Evolutionary conservation across 2,797 vertebrate genomes (phyloP).

Genomic region (Eurystomus glaucurus): DNA sequence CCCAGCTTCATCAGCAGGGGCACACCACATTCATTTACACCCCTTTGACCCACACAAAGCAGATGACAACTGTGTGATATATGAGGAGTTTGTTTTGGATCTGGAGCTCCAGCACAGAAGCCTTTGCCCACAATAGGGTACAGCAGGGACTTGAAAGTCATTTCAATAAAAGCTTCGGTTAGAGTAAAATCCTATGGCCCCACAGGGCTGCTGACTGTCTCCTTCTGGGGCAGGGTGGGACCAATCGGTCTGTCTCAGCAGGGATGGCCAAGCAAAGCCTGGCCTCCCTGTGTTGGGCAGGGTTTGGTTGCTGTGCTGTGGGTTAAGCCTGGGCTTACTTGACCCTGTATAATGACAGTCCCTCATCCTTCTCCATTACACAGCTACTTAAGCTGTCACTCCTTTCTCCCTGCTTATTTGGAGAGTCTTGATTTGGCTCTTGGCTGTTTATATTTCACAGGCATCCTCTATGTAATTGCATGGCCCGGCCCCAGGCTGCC

Average conservation of each 20-base stretch:
- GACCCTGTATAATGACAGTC: fast-evolving
- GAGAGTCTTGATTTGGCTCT: slow-evolving; percentile 2
- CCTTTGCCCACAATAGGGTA: background rate
- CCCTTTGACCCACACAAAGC: background rate
- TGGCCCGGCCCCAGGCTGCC: slow-evolving; percentile 54
- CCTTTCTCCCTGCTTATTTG: background rate
- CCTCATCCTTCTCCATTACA: background rate
- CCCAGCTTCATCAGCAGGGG: background rate
- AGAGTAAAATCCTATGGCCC: background rate
- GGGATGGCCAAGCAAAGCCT: background rate
- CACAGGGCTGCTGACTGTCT: background rate
- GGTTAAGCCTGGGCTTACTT: background rate
- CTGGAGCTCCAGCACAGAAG: background rate
- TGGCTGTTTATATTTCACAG: slow-evolving; percentile 50
- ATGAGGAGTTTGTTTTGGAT: background rate
- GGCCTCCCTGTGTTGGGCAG: background rate
- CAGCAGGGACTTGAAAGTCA: background rate
- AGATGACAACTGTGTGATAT: background rate
- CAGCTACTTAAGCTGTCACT: background rate
- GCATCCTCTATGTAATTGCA: slow-evolving; percentile 25
- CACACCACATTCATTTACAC: background rate
- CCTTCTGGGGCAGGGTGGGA: background rate
- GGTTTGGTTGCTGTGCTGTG: background rate
- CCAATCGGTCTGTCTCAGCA: background rate
- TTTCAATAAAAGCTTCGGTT: background rate